Percentiles rank a stretch among this genome's conserved stretches.
Evolutionary conservation across 2,888 invertebrate species (phyloP).

Genomic region (Hoplodrina blanda): DNA sequence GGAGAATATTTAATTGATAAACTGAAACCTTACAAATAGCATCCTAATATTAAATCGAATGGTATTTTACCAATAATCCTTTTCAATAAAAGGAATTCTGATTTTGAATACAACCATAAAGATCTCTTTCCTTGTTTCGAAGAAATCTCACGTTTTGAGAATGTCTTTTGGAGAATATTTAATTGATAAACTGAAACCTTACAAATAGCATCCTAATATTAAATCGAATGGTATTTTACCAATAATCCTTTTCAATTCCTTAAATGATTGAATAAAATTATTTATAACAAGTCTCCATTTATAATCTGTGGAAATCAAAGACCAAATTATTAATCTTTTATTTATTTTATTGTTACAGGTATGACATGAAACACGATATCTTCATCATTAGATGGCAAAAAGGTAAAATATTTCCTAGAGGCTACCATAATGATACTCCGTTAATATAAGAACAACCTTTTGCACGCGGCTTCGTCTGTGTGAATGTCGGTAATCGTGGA

Average conservation of each 20-base stretch:
- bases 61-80: neutral
- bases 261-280: neutral
- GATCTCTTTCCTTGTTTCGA: neutral
- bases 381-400: neutral
- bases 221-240: neutral
- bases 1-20: neutral
- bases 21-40: neutral
- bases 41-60: neutral
- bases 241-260: too few species aligned
- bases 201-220: neutral
- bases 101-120: constrained; percentile 25
- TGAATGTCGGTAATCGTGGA: too few species aligned
- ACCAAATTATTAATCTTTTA: constrained; percentile 6
- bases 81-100: constrained; percentile 28
- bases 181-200: neutral
- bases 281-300: neutral
- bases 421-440: neutral
- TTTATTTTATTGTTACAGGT: constrained; percentile 47
- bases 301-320: neutral
- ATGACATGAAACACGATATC: constrained; percentile 5
- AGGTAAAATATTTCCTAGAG: constrained; percentile 23
- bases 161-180: neutral
- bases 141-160: neutral
- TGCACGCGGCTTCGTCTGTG: neutral
- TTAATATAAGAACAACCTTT: neutral